Evolutionary conservation across 2,888 invertebrate species (phyloP).

Genomic region (Epistrophe grossulariae): DNA sequence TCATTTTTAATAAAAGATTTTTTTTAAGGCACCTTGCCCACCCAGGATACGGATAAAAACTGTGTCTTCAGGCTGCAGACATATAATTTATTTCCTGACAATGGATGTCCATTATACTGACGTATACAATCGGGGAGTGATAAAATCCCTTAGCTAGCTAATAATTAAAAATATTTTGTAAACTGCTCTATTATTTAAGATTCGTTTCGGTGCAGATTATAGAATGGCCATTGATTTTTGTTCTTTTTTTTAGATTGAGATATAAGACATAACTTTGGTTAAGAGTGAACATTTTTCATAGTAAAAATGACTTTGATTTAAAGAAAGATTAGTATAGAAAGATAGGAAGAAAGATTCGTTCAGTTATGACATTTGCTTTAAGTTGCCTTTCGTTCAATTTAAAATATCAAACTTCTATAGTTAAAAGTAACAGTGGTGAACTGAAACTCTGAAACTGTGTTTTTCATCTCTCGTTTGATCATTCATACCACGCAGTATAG

Average conservation of each 20-base stretch:
- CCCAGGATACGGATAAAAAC: constrained; percentile 39
- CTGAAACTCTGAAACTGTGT: too few species aligned
- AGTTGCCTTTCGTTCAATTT: too few species aligned
- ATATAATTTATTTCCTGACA: constrained; percentile 41
- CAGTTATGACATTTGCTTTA: too few species aligned
- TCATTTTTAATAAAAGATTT: neutral
- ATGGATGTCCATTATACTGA: neutral
- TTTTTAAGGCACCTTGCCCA: constrained; percentile 35
- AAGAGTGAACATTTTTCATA: neutral
- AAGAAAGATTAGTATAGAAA: neutral
- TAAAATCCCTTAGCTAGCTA: constrained; percentile 24
- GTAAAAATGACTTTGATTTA: neutral
- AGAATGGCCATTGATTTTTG: neutral
- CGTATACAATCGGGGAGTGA: constrained; percentile 27
- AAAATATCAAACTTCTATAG: too few species aligned
- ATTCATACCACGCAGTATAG: too few species aligned
- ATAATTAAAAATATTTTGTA: constrained; percentile 58
- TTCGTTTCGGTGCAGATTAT: constrained; percentile 42
- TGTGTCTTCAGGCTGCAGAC: too few species aligned
- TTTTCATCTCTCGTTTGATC: too few species aligned
- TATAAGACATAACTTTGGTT: neutral
- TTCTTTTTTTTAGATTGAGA: neutral
- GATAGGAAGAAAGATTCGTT: too few species aligned
- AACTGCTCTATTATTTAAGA: constrained; percentile 37
- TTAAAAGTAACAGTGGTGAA: too few species aligned